These are phyloP conservation scores for Scaptodrosophila lebanonensis DNA, from an alignment of 1,140 invertebrate species.

Conservation along the genomic window DNA sequence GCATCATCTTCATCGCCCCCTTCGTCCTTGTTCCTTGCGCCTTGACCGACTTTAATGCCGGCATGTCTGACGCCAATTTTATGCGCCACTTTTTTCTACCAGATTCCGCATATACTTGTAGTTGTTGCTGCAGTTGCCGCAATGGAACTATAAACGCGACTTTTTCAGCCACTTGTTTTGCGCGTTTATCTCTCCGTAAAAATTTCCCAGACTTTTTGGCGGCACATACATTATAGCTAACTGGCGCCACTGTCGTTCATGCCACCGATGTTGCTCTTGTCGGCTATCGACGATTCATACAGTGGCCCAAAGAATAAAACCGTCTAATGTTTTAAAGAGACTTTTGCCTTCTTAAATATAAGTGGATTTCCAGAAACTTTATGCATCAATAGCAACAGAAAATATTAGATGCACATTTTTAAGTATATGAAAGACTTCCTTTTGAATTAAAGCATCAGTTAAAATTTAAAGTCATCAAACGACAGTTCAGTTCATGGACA, in stretches of 20 bases:
- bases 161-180: conserved; percentile 38
- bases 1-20: conserved; percentile 13
- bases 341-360: too few relatives aligned
- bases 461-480: too few relatives aligned
- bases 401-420: too few relatives aligned
- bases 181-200: conserved; percentile 63
- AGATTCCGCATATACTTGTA: too few relatives aligned
- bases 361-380: too few relatives aligned
- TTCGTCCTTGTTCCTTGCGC: conserved; percentile 30
- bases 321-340: too few relatives aligned
- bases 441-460: too few relatives aligned
- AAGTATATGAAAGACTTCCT: too few relatives aligned
- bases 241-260: conserved; percentile 63
- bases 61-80: conserved; percentile 70
- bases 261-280: not conserved
- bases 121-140: conserved; percentile 25
- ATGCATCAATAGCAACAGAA: too few relatives aligned
- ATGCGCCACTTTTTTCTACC: conserved; percentile 53
- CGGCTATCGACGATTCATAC: too few relatives aligned
- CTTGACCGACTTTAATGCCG: conserved; percentile 70
- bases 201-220: conserved; percentile 70
- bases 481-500: too few relatives aligned
- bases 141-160: conserved; percentile 45
- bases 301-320: not conserved
- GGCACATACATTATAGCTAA: conserved; percentile 64